phyloP scores from a whole-genome alignment of 1,140 invertebrate genomes.

The Drosophila carrolli region DNA sequence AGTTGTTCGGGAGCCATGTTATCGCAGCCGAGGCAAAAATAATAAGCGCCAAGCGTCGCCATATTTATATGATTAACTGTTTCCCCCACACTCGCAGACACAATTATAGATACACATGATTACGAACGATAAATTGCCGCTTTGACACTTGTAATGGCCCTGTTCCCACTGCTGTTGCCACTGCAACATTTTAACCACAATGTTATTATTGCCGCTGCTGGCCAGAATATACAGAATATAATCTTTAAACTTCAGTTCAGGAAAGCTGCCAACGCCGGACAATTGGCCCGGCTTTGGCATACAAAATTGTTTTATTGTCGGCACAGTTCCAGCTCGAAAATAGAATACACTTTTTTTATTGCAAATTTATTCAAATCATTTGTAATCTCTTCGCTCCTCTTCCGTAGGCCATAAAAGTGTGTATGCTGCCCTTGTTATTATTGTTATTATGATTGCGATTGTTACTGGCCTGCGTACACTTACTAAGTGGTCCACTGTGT shows the following conservation, averaged over 20 bases:
- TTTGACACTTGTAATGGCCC: constrained; percentile 81
- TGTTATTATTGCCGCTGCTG: constrained; percentile 50
- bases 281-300: constrained; percentile 60
- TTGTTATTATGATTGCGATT: constrained; percentile 66
- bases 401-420: constrained; percentile 63
- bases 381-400: constrained; percentile 58
- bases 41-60: constrained; percentile 68
- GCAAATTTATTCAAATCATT: constrained; percentile 83
- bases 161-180: constrained; percentile 52
- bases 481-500: constrained; percentile 72
- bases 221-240: constrained; percentile 54
- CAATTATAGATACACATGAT: constrained; percentile 78
- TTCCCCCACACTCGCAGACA: constrained; percentile 37
- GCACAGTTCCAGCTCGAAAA: constrained; percentile 52
- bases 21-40: constrained; percentile 76
- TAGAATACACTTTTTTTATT: constrained; percentile 70
- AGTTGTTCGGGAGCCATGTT: constrained; percentile 63
- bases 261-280: constrained; percentile 54
- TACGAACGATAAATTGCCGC: constrained; percentile 81
- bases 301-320: constrained; percentile 82
- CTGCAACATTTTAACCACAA: constrained; percentile 64
- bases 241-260: constrained; percentile 64
- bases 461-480: constrained; percentile 32
- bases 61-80: constrained; percentile 85
- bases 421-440: constrained; percentile 33